Conservation (phyloP, 2,888 invertebrate species). For the Tridacna gigas region DNA sequence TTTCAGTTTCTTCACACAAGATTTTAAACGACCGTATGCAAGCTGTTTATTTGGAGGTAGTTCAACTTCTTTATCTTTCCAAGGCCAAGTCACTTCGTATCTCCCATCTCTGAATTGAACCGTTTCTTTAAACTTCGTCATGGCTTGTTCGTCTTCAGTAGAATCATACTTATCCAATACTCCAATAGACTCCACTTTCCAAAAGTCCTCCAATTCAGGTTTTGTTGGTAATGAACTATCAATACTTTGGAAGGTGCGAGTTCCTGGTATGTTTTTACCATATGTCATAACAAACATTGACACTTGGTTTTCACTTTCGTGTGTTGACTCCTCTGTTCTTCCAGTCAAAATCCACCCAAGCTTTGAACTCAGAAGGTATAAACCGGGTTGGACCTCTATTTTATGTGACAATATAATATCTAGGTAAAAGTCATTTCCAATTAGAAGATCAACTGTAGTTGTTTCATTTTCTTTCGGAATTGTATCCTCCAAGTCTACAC, state of each 20-base stretch:
- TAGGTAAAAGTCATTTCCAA: conserved; percentile 17
- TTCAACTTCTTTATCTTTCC: conserved; percentile 22
- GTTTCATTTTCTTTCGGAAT: background rate
- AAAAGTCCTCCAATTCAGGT: conserved; percentile 38
- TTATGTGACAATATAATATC: conserved; percentile 15
- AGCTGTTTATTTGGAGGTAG: conserved; percentile 31
- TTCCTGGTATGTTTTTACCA: background rate
- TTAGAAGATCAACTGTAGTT: background rate
- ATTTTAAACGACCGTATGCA: conserved; percentile 30
- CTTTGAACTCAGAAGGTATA: conserved; percentile 6
- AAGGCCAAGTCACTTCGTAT: conserved; percentile 43
- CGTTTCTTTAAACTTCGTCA: conserved; percentile 5
- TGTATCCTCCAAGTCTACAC: background rate
- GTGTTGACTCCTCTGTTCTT: background rate
- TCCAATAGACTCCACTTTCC: conserved; percentile 27
- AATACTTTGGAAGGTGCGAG: background rate
- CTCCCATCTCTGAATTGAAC: conserved; percentile 10
- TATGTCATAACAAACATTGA: background rate
- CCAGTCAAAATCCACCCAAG: conserved; percentile 9
- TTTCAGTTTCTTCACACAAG: too few relatives aligned
- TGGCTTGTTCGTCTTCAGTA: background rate
- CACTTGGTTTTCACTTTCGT: background rate
- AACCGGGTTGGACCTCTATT: conserved; percentile 11
- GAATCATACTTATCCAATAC: conserved; percentile 9
- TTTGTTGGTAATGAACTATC: conserved; percentile 5